These are phyloP conservation scores for Melipona beecheii DNA, from an alignment of 2,888 invertebrate species.

Conservation along the genomic window DNA sequence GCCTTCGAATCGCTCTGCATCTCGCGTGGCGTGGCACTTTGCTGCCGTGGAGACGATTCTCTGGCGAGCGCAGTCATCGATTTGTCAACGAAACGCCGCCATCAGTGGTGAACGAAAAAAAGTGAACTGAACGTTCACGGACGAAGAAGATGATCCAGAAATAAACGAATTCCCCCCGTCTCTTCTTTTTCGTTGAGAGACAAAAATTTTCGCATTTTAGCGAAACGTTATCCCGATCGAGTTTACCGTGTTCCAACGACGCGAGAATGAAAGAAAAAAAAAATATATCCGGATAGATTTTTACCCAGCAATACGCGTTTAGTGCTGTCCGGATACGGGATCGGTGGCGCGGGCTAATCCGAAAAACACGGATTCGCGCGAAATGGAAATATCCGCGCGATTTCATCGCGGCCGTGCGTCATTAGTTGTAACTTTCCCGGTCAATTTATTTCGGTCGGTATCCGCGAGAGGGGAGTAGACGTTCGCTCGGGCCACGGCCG, in stretches of 20 bases:
- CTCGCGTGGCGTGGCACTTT: slow-evolving; percentile 56
- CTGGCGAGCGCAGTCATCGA: background rate
- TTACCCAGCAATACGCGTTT: background rate
- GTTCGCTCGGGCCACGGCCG: background rate
- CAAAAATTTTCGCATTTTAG: too few relatives aligned
- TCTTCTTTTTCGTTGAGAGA: too few relatives aligned
- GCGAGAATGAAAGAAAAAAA: background rate
- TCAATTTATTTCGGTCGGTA: slow-evolving; percentile 32
- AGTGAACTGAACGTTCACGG: too few relatives aligned
- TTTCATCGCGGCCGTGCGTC: slow-evolving; percentile 21
- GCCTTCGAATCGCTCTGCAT: slow-evolving; percentile 55
- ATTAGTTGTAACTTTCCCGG: slow-evolving; percentile 42
- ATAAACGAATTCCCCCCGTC: too few relatives aligned
- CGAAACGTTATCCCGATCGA: background rate
- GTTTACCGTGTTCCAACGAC: background rate
- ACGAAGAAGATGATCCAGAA: too few relatives aligned
- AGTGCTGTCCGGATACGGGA: background rate
- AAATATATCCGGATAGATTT: background rate
- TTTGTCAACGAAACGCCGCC: background rate
- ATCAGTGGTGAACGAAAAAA: too few relatives aligned
- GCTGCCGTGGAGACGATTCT: slow-evolving; percentile 39
- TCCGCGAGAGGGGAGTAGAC: background rate
- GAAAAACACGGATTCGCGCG: slow-evolving; percentile 2
- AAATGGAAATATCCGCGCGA: slow-evolving; percentile 11
- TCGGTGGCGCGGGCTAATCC: slow-evolving; percentile 4